phyloP scores from a whole-genome alignment of 2,797 vertebrate genomes.

The Characodon lateralis region DNA sequence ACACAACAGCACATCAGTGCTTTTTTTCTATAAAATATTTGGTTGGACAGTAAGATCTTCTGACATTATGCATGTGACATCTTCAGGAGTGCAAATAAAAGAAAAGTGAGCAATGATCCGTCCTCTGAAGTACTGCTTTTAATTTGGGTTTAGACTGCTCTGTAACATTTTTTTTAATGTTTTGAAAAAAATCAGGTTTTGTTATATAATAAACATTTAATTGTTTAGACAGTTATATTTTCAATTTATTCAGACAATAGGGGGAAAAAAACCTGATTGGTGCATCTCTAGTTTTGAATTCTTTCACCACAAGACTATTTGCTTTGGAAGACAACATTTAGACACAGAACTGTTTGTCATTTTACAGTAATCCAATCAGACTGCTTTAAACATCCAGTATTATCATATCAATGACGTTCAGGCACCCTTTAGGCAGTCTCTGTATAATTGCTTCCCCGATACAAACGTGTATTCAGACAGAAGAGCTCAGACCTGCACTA shows the following conservation, averaged over 20 bases:
- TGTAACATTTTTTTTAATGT: background rate
- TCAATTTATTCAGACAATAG: background rate
- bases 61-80: background rate
- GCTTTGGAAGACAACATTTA: background rate
- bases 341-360: background rate
- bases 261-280: background rate
- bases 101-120: too few relatives aligned
- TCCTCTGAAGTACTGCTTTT: background rate
- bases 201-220: background rate
- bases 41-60: background rate
- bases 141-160: too few relatives aligned
- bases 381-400: slow-evolving; percentile 7
- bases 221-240: background rate
- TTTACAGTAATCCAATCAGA: slow-evolving; percentile 6
- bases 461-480: slow-evolving; percentile 43
- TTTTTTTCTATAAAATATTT: background rate
- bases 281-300: background rate
- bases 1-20: background rate
- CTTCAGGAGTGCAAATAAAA: background rate
- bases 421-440: slow-evolving; percentile 15
- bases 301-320: background rate
- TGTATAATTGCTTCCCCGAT: slow-evolving; percentile 9
- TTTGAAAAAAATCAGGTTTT: too few relatives aligned
- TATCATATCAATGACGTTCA: slow-evolving; percentile 11
- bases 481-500: slow-evolving; percentile 22